Base-by-base conservation (phyloP, 2,113 vertebrate genomes). In the Eulemur macaco region DNA sequence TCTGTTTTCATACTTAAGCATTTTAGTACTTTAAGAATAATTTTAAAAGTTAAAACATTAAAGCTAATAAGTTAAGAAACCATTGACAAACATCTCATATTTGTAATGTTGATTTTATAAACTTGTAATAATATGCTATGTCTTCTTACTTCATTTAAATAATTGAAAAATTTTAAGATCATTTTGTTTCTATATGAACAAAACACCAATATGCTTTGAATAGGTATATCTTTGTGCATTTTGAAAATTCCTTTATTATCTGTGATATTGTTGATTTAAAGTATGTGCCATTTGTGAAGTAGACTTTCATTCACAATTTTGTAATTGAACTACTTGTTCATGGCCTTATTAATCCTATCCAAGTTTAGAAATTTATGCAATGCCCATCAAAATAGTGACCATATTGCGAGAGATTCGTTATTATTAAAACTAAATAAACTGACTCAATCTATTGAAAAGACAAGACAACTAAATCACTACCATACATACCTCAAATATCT, bases 31-130 rank as follows among this genome's bases (percentile, higher is more conserved):
- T 93, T 69, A 71, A 76, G 64, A 95, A 73, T 68, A 76, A 73
- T 87, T 91, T 94, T 50, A 78, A 86, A 89, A 86, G 31, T 85
- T 77, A 88, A 93, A 88, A 88, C 11, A 64, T 31, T 68, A n/a
- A 91, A 85, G 15, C 21, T 73, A 84, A 20, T 25, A 93, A 88
- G 17, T 39, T 94, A n/a, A 80, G 93, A 88, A 96, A 86, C 13
- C 88, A 39, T 31, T 92, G 15, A 82, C 6, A 83, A 86, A 94
- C n/a, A 85, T 84, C 17, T 89, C 15, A 64, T 69, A 76, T 74
- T 73, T 94, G 18, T 74, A 89, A 89, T 78, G 15, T 4, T 80
- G 56, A 80, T 78, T 68, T 86, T 37, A 88, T 94, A 77, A 84
- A 14, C 76, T 76, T 64, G 4, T 56, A 92, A 50, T 76, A 91